Evolutionary conservation across 2,888 invertebrate genomes (phyloP), one percentile per base, ranked within the genome.

Genomic region (Automeris io): DNA sequence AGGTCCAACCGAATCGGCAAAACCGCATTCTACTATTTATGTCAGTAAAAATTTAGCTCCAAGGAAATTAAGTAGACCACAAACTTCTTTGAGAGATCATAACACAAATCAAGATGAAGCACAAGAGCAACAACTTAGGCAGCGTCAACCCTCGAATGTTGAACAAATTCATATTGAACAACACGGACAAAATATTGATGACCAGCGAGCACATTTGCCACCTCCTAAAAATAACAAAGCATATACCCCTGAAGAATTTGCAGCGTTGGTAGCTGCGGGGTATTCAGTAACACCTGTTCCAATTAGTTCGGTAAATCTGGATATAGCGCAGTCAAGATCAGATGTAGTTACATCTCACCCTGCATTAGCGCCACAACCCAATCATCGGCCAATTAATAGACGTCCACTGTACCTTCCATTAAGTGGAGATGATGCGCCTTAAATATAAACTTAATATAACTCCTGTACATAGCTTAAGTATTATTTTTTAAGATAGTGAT

Each of bases 261-360:
- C 77, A 12, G 87, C 85, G 8, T 62, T 87, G 41, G 71, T 87
- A 25, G 86, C 80, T 7, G 87, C 87, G 40, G 87, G 87, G 0
- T 87, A 87, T 44, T 68, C 87, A 1, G 87, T 87, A 1, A 87
- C 87, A 2, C 87, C 87, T 21, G 70, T 87, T 24, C 87, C 87
- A 36, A 80, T 87, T 1, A 72, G 74, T 23, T 63, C 77, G 1
- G 36, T 61, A 16, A 69, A 60, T 39, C 51, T 69, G 24, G 75
- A 73, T 37, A 57, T 54, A 11, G 82, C 82, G 5, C 82, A 83
- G 41, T 81, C 86, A 1, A 70, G 85, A 39, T 78, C 85, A 5
- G 70, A 67, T 6, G 47, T 65, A 5, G 81, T 60, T 18, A 59
- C 69, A 2, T 43, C 61, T 18, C 68, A 68, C 25, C 52, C 39